Conservation (phyloP, 2,113 vertebrate genomes). For the Plecturocebus donacophilus region DNA sequence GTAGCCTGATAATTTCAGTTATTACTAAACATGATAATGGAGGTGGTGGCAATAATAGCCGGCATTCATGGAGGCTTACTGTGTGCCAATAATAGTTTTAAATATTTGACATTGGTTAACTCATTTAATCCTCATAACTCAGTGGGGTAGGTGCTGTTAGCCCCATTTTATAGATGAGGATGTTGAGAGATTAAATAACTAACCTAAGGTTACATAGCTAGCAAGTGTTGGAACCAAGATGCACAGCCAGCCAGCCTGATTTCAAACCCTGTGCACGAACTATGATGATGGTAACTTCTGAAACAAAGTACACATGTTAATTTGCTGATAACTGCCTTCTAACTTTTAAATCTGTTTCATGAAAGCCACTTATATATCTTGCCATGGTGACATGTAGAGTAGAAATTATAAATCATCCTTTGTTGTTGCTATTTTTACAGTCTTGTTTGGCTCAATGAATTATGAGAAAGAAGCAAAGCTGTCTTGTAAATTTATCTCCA, state of each 20-base stretch:
- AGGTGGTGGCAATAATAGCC: neutral
- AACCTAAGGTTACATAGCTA: neutral
- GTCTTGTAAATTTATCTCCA: conserved; percentile 71
- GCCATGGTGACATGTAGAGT: neutral
- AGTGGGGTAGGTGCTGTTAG: neutral
- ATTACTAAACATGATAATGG: neutral
- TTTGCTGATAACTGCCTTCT: conserved; percentile 46
- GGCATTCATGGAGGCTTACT: neutral
- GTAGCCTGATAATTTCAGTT: neutral
- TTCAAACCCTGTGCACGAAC: neutral
- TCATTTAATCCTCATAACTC: neutral
- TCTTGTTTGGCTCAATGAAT: conserved; percentile 66
- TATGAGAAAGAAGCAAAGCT: conserved; percentile 62
- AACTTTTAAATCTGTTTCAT: conserved; percentile 45
- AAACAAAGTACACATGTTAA: conserved; percentile 40
- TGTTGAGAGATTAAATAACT: neutral
- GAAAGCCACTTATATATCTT: conserved; percentile 54
- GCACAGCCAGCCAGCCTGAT: neutral
- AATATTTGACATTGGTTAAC: neutral
- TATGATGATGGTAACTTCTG: neutral
- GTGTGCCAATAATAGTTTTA: neutral
- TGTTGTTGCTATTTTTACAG: conserved; percentile 41
- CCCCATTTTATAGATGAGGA: neutral
- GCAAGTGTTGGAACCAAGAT: neutral
- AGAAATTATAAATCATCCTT: conserved; percentile 62